These are phyloP conservation scores for Isoperla grammatica DNA, from an alignment of 2,888 invertebrate genomes.

Conservation along the genomic window DNA sequence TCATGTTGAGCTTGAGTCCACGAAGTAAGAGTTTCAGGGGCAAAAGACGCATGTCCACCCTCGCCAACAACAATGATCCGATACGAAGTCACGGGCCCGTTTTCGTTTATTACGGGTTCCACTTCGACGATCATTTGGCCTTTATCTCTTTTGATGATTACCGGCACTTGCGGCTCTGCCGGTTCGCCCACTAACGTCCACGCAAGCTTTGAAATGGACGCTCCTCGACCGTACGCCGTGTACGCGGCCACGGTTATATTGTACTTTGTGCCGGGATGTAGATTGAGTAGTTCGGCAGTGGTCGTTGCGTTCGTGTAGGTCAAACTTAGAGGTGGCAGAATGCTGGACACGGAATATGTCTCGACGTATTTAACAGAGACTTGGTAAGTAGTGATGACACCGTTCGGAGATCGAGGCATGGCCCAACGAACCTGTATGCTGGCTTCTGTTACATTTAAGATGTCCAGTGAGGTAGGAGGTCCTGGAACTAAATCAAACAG, in stretches of 20 bases:
- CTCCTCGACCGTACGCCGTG: slow-evolving; percentile 55
- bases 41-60: slow-evolving; percentile 52
- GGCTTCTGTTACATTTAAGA: slow-evolving; percentile 57
- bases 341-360: slow-evolving; percentile 37
- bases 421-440: slow-evolving; percentile 50
- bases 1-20: slow-evolving; percentile 61
- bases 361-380: slow-evolving; percentile 40
- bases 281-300: slow-evolving; percentile 41
- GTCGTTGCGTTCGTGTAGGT: slow-evolving; percentile 39
- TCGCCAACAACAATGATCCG: slow-evolving; percentile 67
- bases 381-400: slow-evolving; percentile 44
- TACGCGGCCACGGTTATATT: slow-evolving; percentile 65
- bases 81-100: slow-evolving; percentile 73
- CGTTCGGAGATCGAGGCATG: slow-evolving; percentile 46
- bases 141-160: slow-evolving; percentile 55
- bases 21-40: slow-evolving; percentile 55
- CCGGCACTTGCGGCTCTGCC: slow-evolving; percentile 59
- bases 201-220: slow-evolving; percentile 49
- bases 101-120: slow-evolving; percentile 62
- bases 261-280: slow-evolving; percentile 72
- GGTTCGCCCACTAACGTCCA: slow-evolving; percentile 68
- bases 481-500: slow-evolving; percentile 54
- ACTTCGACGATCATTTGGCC: slow-evolving; percentile 62
- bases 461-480: slow-evolving; percentile 57
- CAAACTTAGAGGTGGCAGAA: slow-evolving; percentile 36